These are phyloP conservation scores for Odontamblyopus lacepedii DNA, from an alignment of 2,797 vertebrate species.

Conservation along the genomic window DNA sequence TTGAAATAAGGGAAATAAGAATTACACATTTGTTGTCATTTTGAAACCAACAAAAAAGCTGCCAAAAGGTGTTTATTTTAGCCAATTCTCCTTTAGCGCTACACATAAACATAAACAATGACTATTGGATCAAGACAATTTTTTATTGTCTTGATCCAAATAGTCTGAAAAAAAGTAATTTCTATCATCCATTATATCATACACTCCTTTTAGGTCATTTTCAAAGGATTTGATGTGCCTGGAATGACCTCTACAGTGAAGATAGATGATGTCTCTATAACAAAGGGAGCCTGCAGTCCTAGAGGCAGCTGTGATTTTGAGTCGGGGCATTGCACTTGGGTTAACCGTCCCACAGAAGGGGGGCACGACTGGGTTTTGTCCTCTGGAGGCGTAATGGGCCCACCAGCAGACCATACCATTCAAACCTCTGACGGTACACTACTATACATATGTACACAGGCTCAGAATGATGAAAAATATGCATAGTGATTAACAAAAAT, in stretches of 20 bases:
- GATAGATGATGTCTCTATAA: conserved; percentile 76
- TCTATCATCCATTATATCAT: too few relatives aligned
- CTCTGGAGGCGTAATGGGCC: conserved; percentile 57
- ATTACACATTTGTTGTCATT: too few relatives aligned
- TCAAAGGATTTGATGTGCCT: conserved; percentile 49
- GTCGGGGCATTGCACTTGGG: conserved; percentile 73
- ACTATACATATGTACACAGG: background rate
- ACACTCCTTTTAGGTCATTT: conserved; percentile 62
- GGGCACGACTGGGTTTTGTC: conserved; percentile 69
- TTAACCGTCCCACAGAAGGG: conserved; percentile 53
- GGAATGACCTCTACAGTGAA: conserved; percentile 44
- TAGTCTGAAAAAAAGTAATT: too few relatives aligned
- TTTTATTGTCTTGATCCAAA: too few relatives aligned
- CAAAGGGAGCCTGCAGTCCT: conserved; percentile 59
- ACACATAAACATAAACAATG: too few relatives aligned
- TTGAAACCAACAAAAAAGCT: too few relatives aligned
- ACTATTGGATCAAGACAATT: too few relatives aligned
- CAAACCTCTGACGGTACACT: conserved; percentile 66
- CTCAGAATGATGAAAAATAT: too few relatives aligned
- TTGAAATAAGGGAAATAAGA: too few relatives aligned
- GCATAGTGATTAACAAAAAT: too few relatives aligned
- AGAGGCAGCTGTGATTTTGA: conserved; percentile 80
- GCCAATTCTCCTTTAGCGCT: too few relatives aligned
- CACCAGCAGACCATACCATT: conserved; percentile 70
- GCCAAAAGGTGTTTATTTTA: background rate